Evolutionary conservation across 2,888 invertebrate genomes (phyloP).

Genomic region (Chloromyia formosa): DNA sequence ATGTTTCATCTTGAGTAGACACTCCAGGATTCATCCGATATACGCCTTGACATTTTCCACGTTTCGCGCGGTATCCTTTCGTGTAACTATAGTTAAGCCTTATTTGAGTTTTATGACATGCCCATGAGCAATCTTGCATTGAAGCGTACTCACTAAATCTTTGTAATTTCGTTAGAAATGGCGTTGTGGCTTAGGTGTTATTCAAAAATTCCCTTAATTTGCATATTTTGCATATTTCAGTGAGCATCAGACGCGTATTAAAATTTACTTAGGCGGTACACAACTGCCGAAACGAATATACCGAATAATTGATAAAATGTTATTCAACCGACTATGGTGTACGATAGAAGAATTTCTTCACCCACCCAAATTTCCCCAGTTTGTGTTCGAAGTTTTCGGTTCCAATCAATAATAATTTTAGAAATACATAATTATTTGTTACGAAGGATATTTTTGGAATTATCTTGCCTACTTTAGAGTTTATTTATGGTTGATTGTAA

Average conservation of each 20-base stretch:
- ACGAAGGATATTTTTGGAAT: too few relatives aligned
- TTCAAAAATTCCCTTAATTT: constrained; percentile 43
- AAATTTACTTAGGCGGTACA: constrained; percentile 34
- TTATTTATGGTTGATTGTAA: too few relatives aligned
- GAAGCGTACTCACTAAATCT: constrained; percentile 43
- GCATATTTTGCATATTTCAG: constrained; percentile 41
- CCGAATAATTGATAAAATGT: constrained; percentile 38
- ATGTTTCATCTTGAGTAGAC: constrained; percentile 21
- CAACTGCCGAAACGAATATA: constrained; percentile 11
- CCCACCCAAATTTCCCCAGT: too few relatives aligned
- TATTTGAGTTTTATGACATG: constrained; percentile 44
- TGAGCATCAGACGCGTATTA: constrained; percentile 28
- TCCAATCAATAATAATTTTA: too few relatives aligned
- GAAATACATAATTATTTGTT: too few relatives aligned
- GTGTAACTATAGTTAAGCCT: constrained; percentile 36
- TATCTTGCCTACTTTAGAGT: too few relatives aligned
- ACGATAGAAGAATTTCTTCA: too few relatives aligned
- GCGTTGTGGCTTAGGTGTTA: constrained; percentile 43
- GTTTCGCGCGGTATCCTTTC: background rate
- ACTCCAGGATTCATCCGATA: constrained; percentile 1
- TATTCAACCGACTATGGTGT: background rate
- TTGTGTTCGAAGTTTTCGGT: too few relatives aligned
- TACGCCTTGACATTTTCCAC: constrained; percentile 20
- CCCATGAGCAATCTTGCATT: constrained; percentile 43
- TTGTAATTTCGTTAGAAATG: constrained; percentile 44